These are phyloP conservation scores for Enteromius paludinosus DNA, from an alignment of 2,797 vertebrate species.

Conservation along the genomic window DNA sequence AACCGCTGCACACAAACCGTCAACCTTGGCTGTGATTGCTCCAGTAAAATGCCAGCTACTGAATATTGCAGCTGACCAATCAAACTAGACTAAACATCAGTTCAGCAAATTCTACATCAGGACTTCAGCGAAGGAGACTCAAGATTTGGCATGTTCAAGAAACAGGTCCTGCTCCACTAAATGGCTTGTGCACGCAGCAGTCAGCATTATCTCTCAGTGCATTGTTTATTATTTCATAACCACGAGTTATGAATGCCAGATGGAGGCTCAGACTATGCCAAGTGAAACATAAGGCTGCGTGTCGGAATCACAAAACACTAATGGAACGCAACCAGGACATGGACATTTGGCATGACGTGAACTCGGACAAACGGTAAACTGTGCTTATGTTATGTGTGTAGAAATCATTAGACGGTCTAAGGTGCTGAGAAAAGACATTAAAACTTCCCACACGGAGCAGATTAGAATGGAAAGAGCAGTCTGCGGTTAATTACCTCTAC, in stretches of 20 bases:
- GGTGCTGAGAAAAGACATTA: constrained; percentile 3
- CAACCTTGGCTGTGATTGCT: not conserved
- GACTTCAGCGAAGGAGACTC: not conserved
- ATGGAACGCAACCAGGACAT: constrained; percentile 46
- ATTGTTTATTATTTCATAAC: constrained; percentile 72
- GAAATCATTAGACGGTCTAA: not conserved
- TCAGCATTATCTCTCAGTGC: constrained; percentile 61
- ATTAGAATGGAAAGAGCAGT: constrained; percentile 3
- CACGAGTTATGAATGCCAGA: constrained; percentile 68
- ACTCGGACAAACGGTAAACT: not conserved
- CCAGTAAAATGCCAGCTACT: not conserved
- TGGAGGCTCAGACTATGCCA: constrained; percentile 65
- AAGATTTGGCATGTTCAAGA: constrained; percentile 35
- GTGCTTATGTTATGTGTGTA: not conserved
- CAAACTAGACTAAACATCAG: constrained; percentile 31
- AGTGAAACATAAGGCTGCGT: constrained; percentile 63
- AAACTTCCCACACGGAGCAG: not conserved
- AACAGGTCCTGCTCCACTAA: constrained; percentile 42
- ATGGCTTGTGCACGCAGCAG: constrained; percentile 50
- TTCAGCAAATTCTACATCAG: not conserved
- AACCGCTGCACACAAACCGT: not conserved
- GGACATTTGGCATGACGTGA: constrained; percentile 47
- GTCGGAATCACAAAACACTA: constrained; percentile 55
- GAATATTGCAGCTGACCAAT: not conserved
- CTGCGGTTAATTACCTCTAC: not conserved